Conservation (phyloP, 2,113 vertebrate species). For the Ondatra zibethicus region DNA sequence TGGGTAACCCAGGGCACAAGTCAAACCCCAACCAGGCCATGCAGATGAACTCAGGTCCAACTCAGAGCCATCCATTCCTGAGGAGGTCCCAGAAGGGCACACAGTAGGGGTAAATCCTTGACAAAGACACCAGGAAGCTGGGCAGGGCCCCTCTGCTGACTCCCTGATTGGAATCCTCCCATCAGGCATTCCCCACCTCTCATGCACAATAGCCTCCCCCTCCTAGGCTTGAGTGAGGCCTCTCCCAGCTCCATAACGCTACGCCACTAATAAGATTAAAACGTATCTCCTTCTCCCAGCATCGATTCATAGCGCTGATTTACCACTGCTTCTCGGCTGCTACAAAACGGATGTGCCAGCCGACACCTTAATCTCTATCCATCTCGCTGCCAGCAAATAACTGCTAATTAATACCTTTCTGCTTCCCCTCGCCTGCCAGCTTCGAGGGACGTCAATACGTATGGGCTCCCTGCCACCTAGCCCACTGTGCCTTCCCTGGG, state of each 20-base stretch:
- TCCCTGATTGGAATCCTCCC: background rate
- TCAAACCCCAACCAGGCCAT: background rate
- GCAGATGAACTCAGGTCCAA: too few relatives aligned
- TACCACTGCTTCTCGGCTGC: slow-evolving; percentile 61
- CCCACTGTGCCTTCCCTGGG: background rate
- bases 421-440: slow-evolving; percentile 69
- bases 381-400: slow-evolving; percentile 76
- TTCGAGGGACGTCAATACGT: slow-evolving; percentile 37
- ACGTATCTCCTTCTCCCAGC: slow-evolving; percentile 81
- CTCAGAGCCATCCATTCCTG: accelerated
- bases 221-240: background rate
- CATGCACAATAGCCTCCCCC: background rate
- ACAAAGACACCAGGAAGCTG: background rate
- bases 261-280: slow-evolving; percentile 85
- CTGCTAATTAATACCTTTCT: slow-evolving; percentile 85
- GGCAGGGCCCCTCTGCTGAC: background rate
- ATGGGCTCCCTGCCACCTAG: slow-evolving; percentile 12
- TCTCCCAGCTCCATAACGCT: slow-evolving; percentile 66
- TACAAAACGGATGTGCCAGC: slow-evolving; percentile 61
- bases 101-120: background rate
- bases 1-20: accelerated
- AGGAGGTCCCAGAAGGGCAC: accelerated
- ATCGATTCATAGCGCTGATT: slow-evolving; percentile 82
- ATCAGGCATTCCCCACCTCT: background rate
- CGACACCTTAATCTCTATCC: slow-evolving; percentile 84